Evolutionary conservation across 2,888 invertebrate genomes (phyloP).

Genomic region (Trimorus sp.): DNA sequence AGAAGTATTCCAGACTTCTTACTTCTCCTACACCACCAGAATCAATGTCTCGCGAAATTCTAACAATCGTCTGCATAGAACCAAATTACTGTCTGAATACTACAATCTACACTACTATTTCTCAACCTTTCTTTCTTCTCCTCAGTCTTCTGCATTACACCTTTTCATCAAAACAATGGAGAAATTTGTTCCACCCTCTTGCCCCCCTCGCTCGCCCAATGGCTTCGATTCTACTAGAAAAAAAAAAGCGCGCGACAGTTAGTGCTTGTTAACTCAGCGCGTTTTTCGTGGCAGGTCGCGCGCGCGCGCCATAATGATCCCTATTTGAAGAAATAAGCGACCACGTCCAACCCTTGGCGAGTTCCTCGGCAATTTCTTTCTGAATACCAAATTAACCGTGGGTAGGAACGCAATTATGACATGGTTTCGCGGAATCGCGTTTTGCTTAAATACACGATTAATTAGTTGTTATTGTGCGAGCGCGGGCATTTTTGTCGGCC

Average conservation of each 20-base stretch:
- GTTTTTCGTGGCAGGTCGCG: constrained; percentile 32
- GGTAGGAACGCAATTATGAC: constrained; percentile 33
- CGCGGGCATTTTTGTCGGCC: constrained; percentile 26
- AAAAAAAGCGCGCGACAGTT: constrained; percentile 3
- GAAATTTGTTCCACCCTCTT: no score
- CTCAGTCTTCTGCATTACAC: no score
- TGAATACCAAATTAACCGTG: constrained; percentile 32
- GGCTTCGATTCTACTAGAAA: no score
- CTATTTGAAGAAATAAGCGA: constrained; percentile 34
- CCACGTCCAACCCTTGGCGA: constrained; percentile 5
- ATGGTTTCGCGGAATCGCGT: constrained; percentile 22
- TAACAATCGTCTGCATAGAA: no score
- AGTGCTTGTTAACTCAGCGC: constrained; percentile 48
- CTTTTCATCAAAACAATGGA: no score
- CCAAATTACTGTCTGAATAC: no score
- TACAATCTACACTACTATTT: no score
- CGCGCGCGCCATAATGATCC: constrained; percentile 35
- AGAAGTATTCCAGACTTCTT: no score
- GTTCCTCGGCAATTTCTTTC: constrained; percentile 41
- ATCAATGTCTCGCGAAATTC: no score
- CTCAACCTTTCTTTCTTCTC: no score
- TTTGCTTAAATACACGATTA: constrained; percentile 31
- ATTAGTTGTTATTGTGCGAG: constrained; percentile 39
- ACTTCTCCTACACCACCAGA: no score
- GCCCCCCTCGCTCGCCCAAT: no score